Evolutionary conservation across 2,888 invertebrate genomes (phyloP).

Genomic region (Harpalus rufipes): DNA sequence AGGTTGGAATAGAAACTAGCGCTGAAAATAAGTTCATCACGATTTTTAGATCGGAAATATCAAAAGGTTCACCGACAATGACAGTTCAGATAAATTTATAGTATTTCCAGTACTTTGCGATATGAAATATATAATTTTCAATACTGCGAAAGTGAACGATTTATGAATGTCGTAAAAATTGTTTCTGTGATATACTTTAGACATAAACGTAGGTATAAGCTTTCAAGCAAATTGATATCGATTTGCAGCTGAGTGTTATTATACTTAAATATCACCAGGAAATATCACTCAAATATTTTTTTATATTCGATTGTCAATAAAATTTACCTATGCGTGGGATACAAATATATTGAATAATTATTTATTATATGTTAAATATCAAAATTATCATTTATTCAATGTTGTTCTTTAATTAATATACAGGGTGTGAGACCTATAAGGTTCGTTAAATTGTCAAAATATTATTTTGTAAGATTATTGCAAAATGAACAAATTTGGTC

Average conservation of each 20-base stretch:
- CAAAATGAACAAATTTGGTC: too few species aligned
- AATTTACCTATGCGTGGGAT: neutral
- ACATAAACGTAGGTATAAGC: constrained; percentile 21
- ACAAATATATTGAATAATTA: neutral
- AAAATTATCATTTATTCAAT: too few species aligned
- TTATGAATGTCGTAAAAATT: constrained; percentile 46
- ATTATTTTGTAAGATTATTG: too few species aligned
- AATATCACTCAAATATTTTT: constrained; percentile 9
- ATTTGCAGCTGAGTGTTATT: constrained; percentile 37
- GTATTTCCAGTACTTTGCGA: constrained; percentile 28
- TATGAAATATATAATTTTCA: constrained; percentile 50
- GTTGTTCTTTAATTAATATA: too few species aligned
- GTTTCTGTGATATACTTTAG: constrained; percentile 29
- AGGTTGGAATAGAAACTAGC: constrained; percentile 48
- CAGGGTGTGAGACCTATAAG: too few species aligned
- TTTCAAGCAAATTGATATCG: constrained; percentile 51
- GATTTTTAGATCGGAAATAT: constrained; percentile 48
- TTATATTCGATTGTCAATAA: neutral
- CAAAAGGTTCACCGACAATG: constrained; percentile 29
- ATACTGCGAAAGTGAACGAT: constrained; percentile 44
- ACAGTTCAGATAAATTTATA: constrained; percentile 49
- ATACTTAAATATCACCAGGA: constrained; percentile 46
- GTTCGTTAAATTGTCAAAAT: too few species aligned
- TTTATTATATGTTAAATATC: too few species aligned
- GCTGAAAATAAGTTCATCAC: constrained; percentile 28